Conservation (phyloP, 2,113 vertebrate species). For the Crotophaga sulcirostris region DNA sequence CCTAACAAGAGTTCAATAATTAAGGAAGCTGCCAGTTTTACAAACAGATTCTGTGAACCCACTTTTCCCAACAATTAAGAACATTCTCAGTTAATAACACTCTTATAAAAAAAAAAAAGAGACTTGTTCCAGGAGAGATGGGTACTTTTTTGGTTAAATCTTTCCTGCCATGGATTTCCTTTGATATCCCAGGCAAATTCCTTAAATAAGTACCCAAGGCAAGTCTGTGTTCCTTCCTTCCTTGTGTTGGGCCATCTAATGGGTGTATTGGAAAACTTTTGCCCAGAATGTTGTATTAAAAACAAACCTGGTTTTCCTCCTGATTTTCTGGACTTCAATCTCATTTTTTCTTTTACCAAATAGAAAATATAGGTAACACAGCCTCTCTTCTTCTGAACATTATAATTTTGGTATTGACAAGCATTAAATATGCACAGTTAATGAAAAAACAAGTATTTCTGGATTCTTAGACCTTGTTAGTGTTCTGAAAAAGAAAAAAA, state of each 20-base stretch:
- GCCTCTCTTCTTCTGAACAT: not conserved
- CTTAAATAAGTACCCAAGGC: not conserved
- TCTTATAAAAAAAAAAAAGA: not conserved
- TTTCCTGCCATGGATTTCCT: not conserved
- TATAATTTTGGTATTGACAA: not conserved
- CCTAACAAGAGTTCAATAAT: not conserved
- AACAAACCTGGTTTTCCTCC: not conserved
- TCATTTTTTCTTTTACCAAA: not conserved
- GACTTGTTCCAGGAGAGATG: not conserved
- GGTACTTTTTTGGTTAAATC: not conserved
- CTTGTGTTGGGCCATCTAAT: not conserved
- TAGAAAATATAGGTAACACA: not conserved
- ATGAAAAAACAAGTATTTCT: not conserved
- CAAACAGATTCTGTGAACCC: not conserved
- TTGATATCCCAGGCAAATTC: not conserved
- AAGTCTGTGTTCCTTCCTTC: not conserved
- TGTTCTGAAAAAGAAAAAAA: not conserved
- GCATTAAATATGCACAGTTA: not conserved
- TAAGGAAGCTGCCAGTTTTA: not conserved
- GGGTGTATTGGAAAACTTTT: not conserved
- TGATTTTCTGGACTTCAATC: not conserved
- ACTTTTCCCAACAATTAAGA: not conserved
- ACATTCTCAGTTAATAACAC: not conserved
- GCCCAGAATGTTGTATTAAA: not conserved
- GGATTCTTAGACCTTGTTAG: not conserved